phyloP scores from a whole-genome alignment of 2,888 invertebrate genomes.

The Pandemis corylana region DNA sequence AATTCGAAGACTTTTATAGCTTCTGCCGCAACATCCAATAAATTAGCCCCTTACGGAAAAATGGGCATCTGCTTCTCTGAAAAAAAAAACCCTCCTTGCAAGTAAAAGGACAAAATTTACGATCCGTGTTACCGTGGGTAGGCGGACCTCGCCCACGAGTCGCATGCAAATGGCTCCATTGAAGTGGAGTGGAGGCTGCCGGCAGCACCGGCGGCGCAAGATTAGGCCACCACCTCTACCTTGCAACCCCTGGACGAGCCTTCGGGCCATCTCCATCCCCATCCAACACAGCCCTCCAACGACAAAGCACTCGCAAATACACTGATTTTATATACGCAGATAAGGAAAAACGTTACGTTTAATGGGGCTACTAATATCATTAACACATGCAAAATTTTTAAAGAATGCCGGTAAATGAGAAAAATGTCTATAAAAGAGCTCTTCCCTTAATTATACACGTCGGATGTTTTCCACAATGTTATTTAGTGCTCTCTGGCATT shows the following conservation, averaged over 20 bases:
- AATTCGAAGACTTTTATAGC: constrained; percentile 75
- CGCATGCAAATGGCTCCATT: constrained; percentile 82
- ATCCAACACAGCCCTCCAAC: neutral
- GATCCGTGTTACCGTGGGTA: constrained; percentile 80
- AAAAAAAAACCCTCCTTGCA: constrained; percentile 74
- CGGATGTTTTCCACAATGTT: constrained; percentile 61
- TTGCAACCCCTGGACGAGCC: constrained; percentile 19
- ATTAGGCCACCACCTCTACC: constrained; percentile 27
- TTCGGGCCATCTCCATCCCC: neutral
- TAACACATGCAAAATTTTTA: neutral
- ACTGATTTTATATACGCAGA: neutral
- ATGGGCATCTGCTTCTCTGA: constrained; percentile 78
- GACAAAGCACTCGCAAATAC: neutral
- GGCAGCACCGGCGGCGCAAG: constrained; percentile 55
- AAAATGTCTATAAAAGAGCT: constrained; percentile 12
- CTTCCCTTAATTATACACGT: constrained; percentile 48
- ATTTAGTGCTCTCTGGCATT: constrained; percentile 56
- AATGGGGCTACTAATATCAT: neutral
- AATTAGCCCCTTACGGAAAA: constrained; percentile 80
- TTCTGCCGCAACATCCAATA: constrained; percentile 76
- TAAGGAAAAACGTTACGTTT: neutral
- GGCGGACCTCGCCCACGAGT: constrained; percentile 77
- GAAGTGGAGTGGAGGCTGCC: constrained; percentile 65
- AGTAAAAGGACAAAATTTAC: constrained; percentile 83
- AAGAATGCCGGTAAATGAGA: neutral